Evolutionary conservation across 2,888 invertebrate genomes (phyloP).

Genomic region (Eupithecia subumbrata): DNA sequence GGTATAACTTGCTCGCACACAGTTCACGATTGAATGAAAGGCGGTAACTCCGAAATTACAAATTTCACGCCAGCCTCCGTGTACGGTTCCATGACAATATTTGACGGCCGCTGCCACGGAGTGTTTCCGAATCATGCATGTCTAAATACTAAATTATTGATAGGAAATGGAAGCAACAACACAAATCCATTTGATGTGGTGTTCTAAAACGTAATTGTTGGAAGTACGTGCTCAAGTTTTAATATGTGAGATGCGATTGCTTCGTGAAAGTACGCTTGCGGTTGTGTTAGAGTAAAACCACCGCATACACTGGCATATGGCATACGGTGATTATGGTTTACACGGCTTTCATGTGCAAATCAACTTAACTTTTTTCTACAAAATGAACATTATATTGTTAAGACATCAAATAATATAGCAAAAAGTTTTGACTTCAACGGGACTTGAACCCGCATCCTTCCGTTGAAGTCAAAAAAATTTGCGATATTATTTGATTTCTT

Average conservation of each 20-base stretch:
- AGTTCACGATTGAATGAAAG: constrained; percentile 51
- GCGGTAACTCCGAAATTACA: constrained; percentile 68
- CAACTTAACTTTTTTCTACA: not conserved
- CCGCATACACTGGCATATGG: constrained; percentile 23
- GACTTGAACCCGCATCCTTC: no score
- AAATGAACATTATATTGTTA: no score
- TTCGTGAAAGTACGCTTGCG: constrained; percentile 27
- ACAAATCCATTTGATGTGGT: constrained; percentile 36
- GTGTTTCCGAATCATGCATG: constrained; percentile 57
- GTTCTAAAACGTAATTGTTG: constrained; percentile 29
- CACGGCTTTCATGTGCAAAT: constrained; percentile 14
- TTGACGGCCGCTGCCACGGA: constrained; percentile 57
- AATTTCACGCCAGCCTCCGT: constrained; percentile 68
- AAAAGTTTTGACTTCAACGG: no score
- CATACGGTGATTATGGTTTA: constrained; percentile 24
- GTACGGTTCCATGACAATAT: constrained; percentile 60
- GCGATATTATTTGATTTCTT: no score
- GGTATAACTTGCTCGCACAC: constrained; percentile 50
- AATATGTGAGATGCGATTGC: constrained; percentile 21
- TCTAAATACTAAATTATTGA: constrained; percentile 59
- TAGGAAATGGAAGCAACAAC: constrained; percentile 39
- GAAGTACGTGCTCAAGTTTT: constrained; percentile 21
- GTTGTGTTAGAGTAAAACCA: constrained; percentile 25
- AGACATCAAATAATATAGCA: no score
- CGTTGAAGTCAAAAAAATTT: no score